Conservation (phyloP, 2,888 invertebrate genomes). For the Andrena bicolor region DNA sequence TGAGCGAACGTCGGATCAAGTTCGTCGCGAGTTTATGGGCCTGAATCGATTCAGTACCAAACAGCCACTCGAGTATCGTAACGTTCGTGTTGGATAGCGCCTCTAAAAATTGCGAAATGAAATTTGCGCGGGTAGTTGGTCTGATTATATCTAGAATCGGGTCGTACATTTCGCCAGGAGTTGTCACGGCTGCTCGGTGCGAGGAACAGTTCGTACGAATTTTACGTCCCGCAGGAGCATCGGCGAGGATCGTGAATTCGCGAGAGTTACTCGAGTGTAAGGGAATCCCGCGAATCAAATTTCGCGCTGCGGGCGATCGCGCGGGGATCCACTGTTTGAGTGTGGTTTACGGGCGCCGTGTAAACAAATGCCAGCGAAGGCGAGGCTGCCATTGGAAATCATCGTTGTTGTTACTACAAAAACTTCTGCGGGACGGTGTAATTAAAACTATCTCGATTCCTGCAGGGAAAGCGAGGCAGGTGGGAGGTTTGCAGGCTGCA, state of each 20-base stretch:
- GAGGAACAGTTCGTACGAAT: neutral
- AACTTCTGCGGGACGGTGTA: neutral
- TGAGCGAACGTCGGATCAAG: constrained; percentile 39
- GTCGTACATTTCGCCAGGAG: neutral
- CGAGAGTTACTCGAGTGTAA: constrained; percentile 2
- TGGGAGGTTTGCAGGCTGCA: neutral
- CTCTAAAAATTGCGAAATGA: constrained; percentile 21
- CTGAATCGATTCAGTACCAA: constrained; percentile 40
- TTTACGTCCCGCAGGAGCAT: neutral
- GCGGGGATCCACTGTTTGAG: neutral
- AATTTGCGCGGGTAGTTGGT: constrained; percentile 1
- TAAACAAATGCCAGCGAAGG: neutral
- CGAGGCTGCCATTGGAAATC: neutral
- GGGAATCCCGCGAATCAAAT: constrained; percentile 26
- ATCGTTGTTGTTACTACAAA: neutral
- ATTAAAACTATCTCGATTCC: neutral
- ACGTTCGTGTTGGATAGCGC: neutral
- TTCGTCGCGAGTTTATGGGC: constrained; percentile 38
- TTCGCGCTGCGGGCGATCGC: constrained; percentile 7
- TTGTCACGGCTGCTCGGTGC: neutral
- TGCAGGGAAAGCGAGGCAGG: neutral
- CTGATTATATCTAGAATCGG: constrained; percentile 5
- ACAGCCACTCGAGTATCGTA: neutral
- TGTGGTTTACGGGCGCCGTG: neutral
- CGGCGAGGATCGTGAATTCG: neutral